Base-by-base conservation (phyloP, 2,888 invertebrate species). In the Criorhina ranunculi region DNA sequence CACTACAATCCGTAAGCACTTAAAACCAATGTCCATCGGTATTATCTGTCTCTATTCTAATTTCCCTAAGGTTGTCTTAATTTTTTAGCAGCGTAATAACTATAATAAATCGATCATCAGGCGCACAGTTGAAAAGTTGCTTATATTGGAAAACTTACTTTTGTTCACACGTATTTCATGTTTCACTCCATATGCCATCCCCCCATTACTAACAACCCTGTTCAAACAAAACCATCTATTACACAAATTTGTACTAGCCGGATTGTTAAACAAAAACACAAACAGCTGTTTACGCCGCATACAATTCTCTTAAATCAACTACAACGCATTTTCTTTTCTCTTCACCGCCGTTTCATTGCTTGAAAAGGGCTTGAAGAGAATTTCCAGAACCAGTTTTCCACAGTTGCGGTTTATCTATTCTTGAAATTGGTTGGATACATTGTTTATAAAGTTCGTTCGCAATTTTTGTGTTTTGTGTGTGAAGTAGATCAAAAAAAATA, bases 381-480 rank as follows among this genome's bases (percentile, higher is more conserved):
- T 66, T 66, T 12, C 7, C 8, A 19, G 60, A 70, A 80, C 75
- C 66, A 75, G 76, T 80, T 85, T 80, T 59, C 70, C 70, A 85
- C 85, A 85, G 85, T 85, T 85, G 80, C 79, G 85, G 75, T 85
- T 75, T 85, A 70, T 73, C 85, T 80, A 60, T 80, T 85, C 85
- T 70, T 19, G 70, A 51, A 70, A 80, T 57, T 80, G 64, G 85
- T n/a, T n/a, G n/a, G n/a, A n/a, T 59, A 51, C 53, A 1, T 1
- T 4, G 24, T 24, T 24, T 35, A 35, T 17, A 35, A 15, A n/a
- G 51, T 55, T 29, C 49, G n/a, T 9, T 11, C 19, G 55, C 57
- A 37, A n/a, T 35, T 53, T 19, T 19, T 35, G 60, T 19, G 31
- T 59, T 40, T n/a, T 9, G 42, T 44, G 46, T 57, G 31, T 31